These are phyloP conservation scores for Mercenaria mercenaria DNA, from an alignment of 1,140 invertebrate genomes.

Conservation along the genomic window DNA sequence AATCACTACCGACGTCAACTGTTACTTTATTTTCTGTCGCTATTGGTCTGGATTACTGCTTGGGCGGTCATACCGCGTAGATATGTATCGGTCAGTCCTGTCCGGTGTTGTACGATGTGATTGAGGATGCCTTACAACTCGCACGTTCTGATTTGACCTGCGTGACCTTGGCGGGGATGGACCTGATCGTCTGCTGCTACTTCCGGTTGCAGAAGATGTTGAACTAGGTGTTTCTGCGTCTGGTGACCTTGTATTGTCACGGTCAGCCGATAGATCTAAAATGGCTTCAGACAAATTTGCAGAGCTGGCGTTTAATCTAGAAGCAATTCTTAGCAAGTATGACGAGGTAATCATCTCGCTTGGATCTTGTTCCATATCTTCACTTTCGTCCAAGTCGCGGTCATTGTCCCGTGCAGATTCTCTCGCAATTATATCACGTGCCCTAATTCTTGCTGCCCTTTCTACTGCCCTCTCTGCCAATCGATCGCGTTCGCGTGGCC, in stretches of 20 bases:
- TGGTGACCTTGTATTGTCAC: neutral
- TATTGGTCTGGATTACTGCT: constrained; percentile 7
- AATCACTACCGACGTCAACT: too few relatives aligned
- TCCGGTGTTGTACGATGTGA: constrained; percentile 14
- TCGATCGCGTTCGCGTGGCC: neutral
- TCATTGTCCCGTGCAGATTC: constrained; percentile 26
- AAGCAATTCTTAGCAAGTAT: constrained; percentile 73
- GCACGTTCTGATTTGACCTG: constrained; percentile 62
- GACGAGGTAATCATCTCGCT: constrained; percentile 67
- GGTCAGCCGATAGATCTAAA: constrained; percentile 58
- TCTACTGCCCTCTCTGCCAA: neutral
- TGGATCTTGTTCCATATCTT: constrained; percentile 63
- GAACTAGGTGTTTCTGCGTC: constrained; percentile 18
- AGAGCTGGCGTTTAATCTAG: constrained; percentile 71
- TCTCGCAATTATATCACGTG: constrained; percentile 8
- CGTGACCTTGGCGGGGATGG: constrained; percentile 61
- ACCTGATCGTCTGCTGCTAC: constrained; percentile 43
- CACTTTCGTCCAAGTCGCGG: constrained; percentile 54
- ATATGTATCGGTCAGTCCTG: constrained; percentile 49
- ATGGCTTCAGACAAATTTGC: constrained; percentile 73
- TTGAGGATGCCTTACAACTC: constrained; percentile 72
- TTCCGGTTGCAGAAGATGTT: constrained; percentile 1
- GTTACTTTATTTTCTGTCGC: neutral
- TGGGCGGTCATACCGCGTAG: constrained; percentile 37
- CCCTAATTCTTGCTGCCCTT: neutral